phyloP scores from a whole-genome alignment of 2,888 invertebrate genomes.

The Chalcosyrphus nemorum region DNA sequence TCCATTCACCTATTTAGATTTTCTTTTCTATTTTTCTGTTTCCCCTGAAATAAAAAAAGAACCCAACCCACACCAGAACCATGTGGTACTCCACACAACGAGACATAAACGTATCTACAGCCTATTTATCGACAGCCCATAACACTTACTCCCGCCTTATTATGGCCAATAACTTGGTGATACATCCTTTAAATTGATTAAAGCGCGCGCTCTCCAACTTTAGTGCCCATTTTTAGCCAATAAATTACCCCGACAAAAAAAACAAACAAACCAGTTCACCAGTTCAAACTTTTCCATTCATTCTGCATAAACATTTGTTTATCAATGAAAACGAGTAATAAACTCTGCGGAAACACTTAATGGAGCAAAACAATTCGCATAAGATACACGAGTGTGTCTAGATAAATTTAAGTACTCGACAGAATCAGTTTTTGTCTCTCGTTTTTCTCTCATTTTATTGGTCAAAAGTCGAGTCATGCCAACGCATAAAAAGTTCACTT shows the following conservation, averaged over 20 bases:
- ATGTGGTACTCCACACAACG: neutral
- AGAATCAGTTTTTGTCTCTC: neutral
- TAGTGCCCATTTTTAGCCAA: conserved; percentile 5
- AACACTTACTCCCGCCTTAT: neutral
- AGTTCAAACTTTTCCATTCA: conserved; percentile 21
- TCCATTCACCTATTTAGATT: too few species aligned
- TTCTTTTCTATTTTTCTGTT: too few species aligned
- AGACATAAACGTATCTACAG: neutral
- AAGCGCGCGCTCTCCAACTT: conserved; percentile 1
- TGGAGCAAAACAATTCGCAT: conserved; percentile 1
- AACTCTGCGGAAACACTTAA: conserved; percentile 28
- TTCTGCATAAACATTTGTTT: conserved; percentile 28
- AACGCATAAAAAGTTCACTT: conserved; percentile 19
- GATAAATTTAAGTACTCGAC: conserved; percentile 28
- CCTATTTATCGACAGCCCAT: neutral
- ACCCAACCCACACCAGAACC: neutral
- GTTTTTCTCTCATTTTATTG: too few species aligned
- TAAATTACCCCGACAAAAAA: neutral
- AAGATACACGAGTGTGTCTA: neutral
- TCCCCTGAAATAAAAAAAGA: too few species aligned
- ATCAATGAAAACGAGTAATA: conserved; percentile 38
- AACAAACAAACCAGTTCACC: too few species aligned
- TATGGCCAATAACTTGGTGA: neutral
- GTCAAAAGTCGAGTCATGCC: conserved; percentile 39
- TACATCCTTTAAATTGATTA: conserved; percentile 15